Evolutionary conservation across 92 coral and sea anemone genomes (phyloP).

Genomic region (Parazoanthus darwini): DNA sequence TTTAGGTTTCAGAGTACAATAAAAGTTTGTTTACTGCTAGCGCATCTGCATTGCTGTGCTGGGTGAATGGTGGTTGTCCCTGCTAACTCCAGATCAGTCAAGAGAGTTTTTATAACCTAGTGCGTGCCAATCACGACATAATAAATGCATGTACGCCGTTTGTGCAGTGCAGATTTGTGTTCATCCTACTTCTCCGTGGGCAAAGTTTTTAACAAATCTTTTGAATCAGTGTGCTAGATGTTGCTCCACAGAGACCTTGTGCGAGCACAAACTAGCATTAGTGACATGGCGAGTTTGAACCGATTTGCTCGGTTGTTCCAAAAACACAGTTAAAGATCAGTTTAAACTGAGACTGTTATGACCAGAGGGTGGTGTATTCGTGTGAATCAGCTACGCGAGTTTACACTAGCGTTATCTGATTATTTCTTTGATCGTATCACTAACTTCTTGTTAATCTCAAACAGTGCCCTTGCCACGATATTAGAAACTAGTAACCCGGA

Average conservation of each 20-base stretch:
- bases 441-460: background rate
- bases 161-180: background rate
- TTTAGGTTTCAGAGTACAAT: too few species aligned
- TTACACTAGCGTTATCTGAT: background rate
- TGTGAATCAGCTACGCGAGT: background rate
- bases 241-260: background rate
- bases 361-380: too few species aligned
- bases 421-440: background rate
- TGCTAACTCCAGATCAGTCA: too few species aligned
- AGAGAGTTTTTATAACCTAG: too few species aligned
- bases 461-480: slow-evolving; percentile 90
- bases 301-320: background rate
- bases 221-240: background rate
- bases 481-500: slow-evolving; percentile 45
- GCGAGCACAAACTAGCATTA: background rate
- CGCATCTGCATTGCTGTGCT: too few species aligned
- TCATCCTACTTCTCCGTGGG: background rate
- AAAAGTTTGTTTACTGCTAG: too few species aligned
- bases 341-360: too few species aligned
- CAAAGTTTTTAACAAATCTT: background rate
- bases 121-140: too few species aligned
- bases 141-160: background rate
- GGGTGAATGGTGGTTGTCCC: too few species aligned
- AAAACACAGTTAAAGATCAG: too few species aligned
- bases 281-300: background rate